A percentile compares a stretch with the other conserved stretches of the same genome.
Conservation (phyloP, 2,888 invertebrate species). For the Agrotis ipsilon region DNA sequence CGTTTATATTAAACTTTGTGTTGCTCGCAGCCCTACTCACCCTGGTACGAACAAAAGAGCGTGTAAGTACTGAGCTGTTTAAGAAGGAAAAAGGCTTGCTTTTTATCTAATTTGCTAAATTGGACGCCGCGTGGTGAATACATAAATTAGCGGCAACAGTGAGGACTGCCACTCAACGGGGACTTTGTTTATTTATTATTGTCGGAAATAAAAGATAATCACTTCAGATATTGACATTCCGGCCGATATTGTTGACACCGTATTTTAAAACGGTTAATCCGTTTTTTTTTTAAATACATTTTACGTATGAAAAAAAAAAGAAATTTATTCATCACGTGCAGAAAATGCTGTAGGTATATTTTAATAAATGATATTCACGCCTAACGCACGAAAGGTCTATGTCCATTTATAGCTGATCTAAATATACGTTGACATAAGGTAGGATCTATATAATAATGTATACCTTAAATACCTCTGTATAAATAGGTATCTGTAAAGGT, state of each 20-base stretch:
- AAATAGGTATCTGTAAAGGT: slow-evolving; percentile 26
- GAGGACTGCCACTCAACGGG: not conserved
- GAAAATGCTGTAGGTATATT: slow-evolving; percentile 17
- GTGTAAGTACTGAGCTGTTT: slow-evolving; percentile 12
- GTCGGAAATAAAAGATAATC: slow-evolving; percentile 23
- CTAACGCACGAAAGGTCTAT: slow-evolving; percentile 42
- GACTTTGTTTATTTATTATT: slow-evolving; percentile 35
- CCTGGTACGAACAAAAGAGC: slow-evolving; percentile 23
- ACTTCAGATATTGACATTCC: slow-evolving; percentile 20
- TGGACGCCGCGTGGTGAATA: slow-evolving; percentile 46
- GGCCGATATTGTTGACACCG: slow-evolving; percentile 5
- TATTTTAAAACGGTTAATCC: slow-evolving; percentile 8
- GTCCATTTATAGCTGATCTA: slow-evolving; percentile 44
- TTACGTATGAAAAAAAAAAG: no score
- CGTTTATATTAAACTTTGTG: slow-evolving; percentile 42
- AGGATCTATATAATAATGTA: slow-evolving; percentile 7
- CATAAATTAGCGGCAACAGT: slow-evolving; percentile 36
- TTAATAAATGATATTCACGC: slow-evolving; percentile 47
- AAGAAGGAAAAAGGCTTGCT: slow-evolving; percentile 25
- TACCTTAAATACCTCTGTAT: slow-evolving; percentile 32
- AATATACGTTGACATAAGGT: slow-evolving; percentile 40
- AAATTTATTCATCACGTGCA: not conserved
- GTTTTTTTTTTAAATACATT: no score
- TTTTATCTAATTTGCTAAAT: slow-evolving; percentile 44
- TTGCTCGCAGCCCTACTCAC: slow-evolving; percentile 9